phyloP scores from a whole-genome alignment of 2,113 vertebrate genomes.

The Blennius ocellaris region DNA sequence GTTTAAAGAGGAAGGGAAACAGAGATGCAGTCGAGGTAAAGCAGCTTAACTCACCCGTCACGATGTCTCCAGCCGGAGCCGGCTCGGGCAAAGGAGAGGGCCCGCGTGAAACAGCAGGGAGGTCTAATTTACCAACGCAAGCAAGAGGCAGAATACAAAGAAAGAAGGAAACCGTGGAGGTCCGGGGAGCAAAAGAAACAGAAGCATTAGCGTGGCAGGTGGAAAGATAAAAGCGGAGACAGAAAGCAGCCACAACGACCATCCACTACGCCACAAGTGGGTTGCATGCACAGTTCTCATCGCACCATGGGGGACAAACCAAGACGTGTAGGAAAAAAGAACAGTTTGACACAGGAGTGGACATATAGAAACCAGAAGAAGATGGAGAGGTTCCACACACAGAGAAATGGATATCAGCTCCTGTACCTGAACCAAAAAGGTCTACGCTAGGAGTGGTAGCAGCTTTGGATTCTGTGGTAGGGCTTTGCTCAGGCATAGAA shows the following conservation, averaged over 20 bases:
- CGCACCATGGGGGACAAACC: constrained; percentile 80
- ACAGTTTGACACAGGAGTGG: constrained; percentile 67
- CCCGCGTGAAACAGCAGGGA: constrained; percentile 93
- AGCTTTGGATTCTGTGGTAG: constrained; percentile 91
- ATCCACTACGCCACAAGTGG: constrained; percentile 54
- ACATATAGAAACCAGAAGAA: constrained; percentile 72
- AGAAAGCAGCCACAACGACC: constrained; percentile 65
- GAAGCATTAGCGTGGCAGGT: constrained; percentile 73
- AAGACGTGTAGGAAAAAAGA: constrained; percentile 56
- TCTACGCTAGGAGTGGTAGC: constrained; percentile 98
- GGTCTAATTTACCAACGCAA: constrained; percentile 90
- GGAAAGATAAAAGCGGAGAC: constrained; percentile 59
- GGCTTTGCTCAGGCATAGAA: constrained; percentile 92
- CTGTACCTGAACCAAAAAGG: constrained; percentile 98
- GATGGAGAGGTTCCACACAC: constrained; percentile 76
- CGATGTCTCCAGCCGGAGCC: constrained; percentile 91
- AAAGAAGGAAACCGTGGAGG: constrained; percentile 76
- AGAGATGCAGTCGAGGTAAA: constrained; percentile 58
- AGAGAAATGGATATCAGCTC: constrained; percentile 77
- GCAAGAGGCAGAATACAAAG: constrained; percentile 78
- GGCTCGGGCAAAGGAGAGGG: constrained; percentile 95
- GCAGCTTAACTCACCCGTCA: constrained; percentile 91
- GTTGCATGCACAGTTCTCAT: constrained; percentile 81
- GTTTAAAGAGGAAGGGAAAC: constrained; percentile 36
- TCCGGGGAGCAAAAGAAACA: constrained; percentile 59